Conservation (phyloP, 2,113 vertebrate species). For the Eurystomus gularis region DNA sequence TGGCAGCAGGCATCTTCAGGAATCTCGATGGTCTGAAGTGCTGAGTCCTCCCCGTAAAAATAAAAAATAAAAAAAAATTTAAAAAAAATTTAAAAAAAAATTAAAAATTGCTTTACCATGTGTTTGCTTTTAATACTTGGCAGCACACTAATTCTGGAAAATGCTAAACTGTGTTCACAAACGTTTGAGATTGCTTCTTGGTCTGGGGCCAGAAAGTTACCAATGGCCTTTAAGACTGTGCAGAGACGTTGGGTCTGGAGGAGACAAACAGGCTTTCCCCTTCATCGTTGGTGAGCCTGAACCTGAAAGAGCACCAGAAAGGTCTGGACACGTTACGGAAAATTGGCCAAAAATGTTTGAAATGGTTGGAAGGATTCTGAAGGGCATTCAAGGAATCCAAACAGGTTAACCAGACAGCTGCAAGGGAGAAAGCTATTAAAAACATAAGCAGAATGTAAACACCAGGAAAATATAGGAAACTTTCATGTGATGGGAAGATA, state of each 20-base stretch:
- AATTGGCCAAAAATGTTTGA: neutral
- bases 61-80: no score
- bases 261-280: neutral
- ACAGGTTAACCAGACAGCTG: neutral
- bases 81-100: no score
- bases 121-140: neutral
- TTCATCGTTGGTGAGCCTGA: neutral
- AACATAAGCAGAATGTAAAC: neutral
- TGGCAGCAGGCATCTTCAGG: neutral
- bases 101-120: neutral
- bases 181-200: neutral
- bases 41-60: neutral
- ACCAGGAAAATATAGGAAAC: neutral
- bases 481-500: neutral
- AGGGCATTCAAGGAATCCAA: neutral
- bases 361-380: neutral
- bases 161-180: neutral
- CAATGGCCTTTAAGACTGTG: neutral
- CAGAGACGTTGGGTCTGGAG: neutral
- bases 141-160: constrained; percentile 11
- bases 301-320: neutral
- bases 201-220: neutral
- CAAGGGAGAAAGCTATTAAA: neutral
- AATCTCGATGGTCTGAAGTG: neutral
- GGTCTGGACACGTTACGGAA: neutral